Evolutionary conservation across 2,888 invertebrate species (phyloP).

Genomic region (Vannuccia rotundouncinata): DNA sequence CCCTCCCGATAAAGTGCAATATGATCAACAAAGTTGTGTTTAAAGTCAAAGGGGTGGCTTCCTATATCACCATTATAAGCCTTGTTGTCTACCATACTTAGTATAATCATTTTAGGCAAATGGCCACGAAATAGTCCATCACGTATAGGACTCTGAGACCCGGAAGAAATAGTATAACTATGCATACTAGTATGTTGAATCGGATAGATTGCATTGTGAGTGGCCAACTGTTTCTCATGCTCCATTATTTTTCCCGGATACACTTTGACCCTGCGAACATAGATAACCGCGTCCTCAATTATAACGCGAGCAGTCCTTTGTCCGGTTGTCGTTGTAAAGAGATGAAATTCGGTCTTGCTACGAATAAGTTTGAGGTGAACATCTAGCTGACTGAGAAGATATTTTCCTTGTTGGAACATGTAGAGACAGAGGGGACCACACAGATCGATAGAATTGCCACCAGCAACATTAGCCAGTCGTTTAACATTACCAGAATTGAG

Average conservation of each 20-base stretch:
- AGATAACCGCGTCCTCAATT: not conserved
- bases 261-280: not conserved
- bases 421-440: not conserved
- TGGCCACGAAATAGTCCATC: not conserved
- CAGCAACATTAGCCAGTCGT: not conserved
- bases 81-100: not conserved
- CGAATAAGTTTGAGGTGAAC: not conserved
- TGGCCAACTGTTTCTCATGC: not conserved
- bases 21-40: not conserved
- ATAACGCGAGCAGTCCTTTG: not conserved
- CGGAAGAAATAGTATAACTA: not conserved
- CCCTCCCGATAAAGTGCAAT: constrained; percentile 17
- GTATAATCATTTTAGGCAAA: not conserved
- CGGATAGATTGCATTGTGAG: not conserved
- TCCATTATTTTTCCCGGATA: not conserved
- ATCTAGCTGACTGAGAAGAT: constrained; percentile 7
- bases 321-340: not conserved
- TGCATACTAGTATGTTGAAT: not conserved
- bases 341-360: not conserved
- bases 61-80: not conserved
- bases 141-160: not conserved
- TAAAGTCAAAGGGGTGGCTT: not conserved
- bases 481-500: not conserved
- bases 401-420: not conserved
- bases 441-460: not conserved